These are phyloP conservation scores for Carapus acus DNA, from an alignment of 2,797 vertebrate genomes.

Conservation along the genomic window DNA sequence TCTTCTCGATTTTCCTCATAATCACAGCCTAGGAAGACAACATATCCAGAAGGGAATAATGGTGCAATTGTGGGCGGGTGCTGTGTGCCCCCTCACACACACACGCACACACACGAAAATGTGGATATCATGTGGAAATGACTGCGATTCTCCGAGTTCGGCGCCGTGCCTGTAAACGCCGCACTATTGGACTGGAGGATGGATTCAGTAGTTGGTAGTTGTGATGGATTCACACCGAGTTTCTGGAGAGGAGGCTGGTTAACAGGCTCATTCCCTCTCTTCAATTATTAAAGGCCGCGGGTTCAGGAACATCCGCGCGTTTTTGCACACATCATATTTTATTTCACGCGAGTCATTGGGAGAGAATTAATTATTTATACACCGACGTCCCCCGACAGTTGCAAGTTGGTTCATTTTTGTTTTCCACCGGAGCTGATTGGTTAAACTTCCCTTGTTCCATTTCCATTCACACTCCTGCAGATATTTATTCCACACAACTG, in stretches of 20 bases:
- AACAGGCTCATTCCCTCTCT: slow-evolving; percentile 69
- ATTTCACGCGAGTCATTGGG: slow-evolving; percentile 61
- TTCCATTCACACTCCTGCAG: slow-evolving; percentile 19
- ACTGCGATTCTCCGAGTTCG: slow-evolving; percentile 16
- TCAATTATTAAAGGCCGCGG: slow-evolving; percentile 69
- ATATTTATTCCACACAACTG: slow-evolving; percentile 1
- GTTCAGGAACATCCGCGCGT: slow-evolving; percentile 60
- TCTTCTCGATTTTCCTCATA: slow-evolving; percentile 40
- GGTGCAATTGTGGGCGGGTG: slow-evolving; percentile 29
- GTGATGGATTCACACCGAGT: slow-evolving; percentile 60
- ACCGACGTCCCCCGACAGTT: slow-evolving; percentile 40
- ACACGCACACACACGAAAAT: slow-evolving; percentile 31
- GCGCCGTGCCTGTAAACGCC: slow-evolving; percentile 29
- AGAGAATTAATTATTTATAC: slow-evolving; percentile 67
- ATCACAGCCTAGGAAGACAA: slow-evolving; percentile 25
- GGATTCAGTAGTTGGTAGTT: slow-evolving; percentile 51
- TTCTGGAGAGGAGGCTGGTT: slow-evolving; percentile 57
- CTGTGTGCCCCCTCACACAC: no score
- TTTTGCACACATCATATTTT: slow-evolving; percentile 66
- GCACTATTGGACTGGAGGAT: slow-evolving; percentile 54
- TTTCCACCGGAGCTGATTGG: slow-evolving; percentile 52
- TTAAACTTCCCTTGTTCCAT: slow-evolving; percentile 52
- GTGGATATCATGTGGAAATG: slow-evolving; percentile 20
- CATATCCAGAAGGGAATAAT: slow-evolving; percentile 32
- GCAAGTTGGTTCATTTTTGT: slow-evolving; percentile 48